phyloP scores from a whole-genome alignment of 2,113 vertebrate genomes.

The Pomatorhinus ruficollis region DNA sequence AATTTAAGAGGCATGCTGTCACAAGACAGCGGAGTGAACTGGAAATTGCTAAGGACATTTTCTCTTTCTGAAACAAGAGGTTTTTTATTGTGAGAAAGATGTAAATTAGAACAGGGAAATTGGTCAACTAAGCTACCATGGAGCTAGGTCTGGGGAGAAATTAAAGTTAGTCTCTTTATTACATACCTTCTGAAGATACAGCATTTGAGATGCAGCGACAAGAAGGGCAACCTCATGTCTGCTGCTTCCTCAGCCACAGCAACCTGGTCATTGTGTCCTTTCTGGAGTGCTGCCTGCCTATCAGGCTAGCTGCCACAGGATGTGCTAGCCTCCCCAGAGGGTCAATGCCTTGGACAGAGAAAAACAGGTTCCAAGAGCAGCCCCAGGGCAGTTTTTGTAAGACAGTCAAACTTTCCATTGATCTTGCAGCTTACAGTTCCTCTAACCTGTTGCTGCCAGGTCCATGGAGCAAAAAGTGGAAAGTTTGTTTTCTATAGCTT shows the following conservation, averaged over 20 bases:
- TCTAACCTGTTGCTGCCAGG: background rate
- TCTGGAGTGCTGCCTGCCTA: background rate
- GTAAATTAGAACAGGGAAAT: background rate
- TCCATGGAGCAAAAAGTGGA: background rate
- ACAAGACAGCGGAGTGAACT: background rate
- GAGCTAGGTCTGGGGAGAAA: background rate
- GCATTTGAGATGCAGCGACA: background rate
- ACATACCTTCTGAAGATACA: background rate
- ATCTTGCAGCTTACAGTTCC: background rate
- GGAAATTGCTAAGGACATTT: background rate
- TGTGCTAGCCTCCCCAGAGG: background rate
- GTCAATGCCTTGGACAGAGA: background rate
- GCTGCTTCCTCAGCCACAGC: background rate
- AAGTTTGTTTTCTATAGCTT: background rate
- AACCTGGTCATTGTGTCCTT: background rate
- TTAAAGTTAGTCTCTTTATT: background rate
- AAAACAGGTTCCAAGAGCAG: background rate
- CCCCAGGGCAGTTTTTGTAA: background rate
- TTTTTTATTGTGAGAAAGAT: background rate
- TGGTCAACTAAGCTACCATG: background rate
- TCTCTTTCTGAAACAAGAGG: background rate
- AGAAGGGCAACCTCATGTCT: background rate
- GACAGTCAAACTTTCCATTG: background rate
- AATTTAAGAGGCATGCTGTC: background rate
- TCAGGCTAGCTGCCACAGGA: background rate